phyloP scores from a whole-genome alignment of 2,113 vertebrate genomes.

The Gila orcuttii region DNA sequence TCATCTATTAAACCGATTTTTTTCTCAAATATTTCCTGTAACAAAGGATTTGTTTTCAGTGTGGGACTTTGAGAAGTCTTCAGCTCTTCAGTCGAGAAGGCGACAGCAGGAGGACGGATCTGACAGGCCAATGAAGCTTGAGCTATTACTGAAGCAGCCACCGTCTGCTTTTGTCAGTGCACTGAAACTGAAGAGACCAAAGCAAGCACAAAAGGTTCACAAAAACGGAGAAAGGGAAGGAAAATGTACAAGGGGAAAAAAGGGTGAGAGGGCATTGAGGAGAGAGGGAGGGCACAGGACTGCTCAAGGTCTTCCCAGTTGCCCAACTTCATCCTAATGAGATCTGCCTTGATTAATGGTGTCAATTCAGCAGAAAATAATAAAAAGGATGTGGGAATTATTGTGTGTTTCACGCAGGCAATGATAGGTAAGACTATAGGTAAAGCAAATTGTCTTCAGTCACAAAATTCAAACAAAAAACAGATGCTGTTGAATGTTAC shows the following conservation, averaged over 20 bases:
- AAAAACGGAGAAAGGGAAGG: constrained; percentile 45
- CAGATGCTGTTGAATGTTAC: neutral
- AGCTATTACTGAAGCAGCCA: constrained; percentile 31
- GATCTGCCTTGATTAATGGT: constrained; percentile 65
- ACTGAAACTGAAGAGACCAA: constrained; percentile 9
- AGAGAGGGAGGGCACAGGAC: constrained; percentile 39
- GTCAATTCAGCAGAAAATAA: constrained; percentile 58
- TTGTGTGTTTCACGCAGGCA: constrained; percentile 47
- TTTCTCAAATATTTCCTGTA: constrained; percentile 28
- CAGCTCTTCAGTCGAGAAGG: constrained; percentile 2
- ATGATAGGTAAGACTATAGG: constrained; percentile 37
- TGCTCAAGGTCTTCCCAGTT: constrained; percentile 53
- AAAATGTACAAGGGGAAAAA: constrained; percentile 22
- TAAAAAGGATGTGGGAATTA: constrained; percentile 50
- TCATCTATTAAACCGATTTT: constrained; percentile 25
- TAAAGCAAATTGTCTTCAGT: neutral
- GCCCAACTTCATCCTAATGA: constrained; percentile 59
- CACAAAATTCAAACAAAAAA: neutral
- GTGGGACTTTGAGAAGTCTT: constrained; percentile 19
- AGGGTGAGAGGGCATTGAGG: constrained; percentile 22
- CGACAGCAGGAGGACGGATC: constrained; percentile 14
- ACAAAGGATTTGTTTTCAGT: constrained; percentile 32
- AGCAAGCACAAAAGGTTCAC: constrained; percentile 54
- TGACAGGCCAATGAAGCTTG: constrained; percentile 11
- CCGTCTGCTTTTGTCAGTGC: constrained; percentile 19